Conservation (phyloP, 2,888 invertebrate species). For the Phalera bucephala region DNA sequence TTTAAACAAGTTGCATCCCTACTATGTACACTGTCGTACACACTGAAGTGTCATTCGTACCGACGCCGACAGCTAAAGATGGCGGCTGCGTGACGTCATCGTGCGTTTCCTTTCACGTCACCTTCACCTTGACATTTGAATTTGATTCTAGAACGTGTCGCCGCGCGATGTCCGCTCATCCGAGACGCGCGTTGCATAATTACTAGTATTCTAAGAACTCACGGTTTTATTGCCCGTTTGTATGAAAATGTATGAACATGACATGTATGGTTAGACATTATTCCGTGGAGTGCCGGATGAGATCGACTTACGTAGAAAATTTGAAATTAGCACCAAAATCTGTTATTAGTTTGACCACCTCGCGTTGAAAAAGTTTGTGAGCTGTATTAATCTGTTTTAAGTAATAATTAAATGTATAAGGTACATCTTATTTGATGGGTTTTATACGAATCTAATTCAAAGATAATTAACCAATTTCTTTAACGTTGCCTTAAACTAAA, state of each 20-base stretch:
- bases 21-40: constrained; percentile 28
- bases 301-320: not conserved
- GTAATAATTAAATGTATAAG: no score
- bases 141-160: constrained; percentile 72
- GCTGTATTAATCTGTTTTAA: no score
- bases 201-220: constrained; percentile 23
- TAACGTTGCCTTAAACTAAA: no score
- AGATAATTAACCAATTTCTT: no score
- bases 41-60: constrained; percentile 36
- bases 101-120: constrained; percentile 74
- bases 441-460: no score
- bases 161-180: constrained; percentile 52
- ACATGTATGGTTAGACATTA: not conserved
- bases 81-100: constrained; percentile 71
- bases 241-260: not conserved
- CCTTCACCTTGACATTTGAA: constrained; percentile 78
- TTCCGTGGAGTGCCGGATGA: not conserved
- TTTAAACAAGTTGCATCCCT: not conserved
- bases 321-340: not conserved
- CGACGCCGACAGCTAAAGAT: constrained; percentile 51
- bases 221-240: constrained; percentile 2
- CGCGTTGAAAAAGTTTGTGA: no score
- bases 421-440: no score
- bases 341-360: no score
- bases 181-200: constrained; percentile 52